phyloP scores from a whole-genome alignment of 30 jellyfish, hydroid and myxozoan species.

The Aurelia aurita region DNA sequence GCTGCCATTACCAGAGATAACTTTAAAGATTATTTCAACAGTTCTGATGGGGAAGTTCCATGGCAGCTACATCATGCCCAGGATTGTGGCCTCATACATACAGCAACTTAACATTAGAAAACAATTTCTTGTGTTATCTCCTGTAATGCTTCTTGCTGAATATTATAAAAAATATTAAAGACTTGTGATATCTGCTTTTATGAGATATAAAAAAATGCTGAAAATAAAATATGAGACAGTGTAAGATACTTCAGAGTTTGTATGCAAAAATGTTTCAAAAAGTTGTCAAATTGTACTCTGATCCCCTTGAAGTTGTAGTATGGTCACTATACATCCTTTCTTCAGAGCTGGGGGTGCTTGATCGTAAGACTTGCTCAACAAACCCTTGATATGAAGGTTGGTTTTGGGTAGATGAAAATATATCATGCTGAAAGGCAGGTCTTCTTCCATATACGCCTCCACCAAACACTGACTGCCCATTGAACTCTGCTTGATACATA shows the following conservation, averaged over 20 bases:
- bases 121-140: conserved; percentile 16
- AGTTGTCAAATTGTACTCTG: conserved; percentile 14
- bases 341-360: conserved; percentile 13
- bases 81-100: conserved; percentile 27
- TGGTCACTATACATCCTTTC: conserved; percentile 6
- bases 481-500: conserved; percentile 27
- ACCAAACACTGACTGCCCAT: conserved; percentile 29
- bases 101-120: conserved; percentile 13
- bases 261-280: background rate
- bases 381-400: conserved; percentile 2
- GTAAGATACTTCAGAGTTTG: conserved; percentile 7
- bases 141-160: background rate
- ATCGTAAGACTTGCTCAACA: conserved; percentile 3
- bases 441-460: conserved; percentile 38
- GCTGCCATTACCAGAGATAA: conserved; percentile 33
- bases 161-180: background rate
- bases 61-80: conserved; percentile 27
- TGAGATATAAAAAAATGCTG: background rate
- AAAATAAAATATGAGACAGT: conserved; percentile 14
- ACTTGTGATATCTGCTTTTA: conserved; percentile 15
- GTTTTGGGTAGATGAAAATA: conserved; percentile 9
- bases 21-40: conserved; percentile 7
- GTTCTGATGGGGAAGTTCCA: conserved; percentile 26
- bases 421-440: conserved; percentile 11
- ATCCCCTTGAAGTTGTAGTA: conserved; percentile 4